Conservation (phyloP, 1,140 invertebrate genomes). For the Amyelois transitella region DNA sequence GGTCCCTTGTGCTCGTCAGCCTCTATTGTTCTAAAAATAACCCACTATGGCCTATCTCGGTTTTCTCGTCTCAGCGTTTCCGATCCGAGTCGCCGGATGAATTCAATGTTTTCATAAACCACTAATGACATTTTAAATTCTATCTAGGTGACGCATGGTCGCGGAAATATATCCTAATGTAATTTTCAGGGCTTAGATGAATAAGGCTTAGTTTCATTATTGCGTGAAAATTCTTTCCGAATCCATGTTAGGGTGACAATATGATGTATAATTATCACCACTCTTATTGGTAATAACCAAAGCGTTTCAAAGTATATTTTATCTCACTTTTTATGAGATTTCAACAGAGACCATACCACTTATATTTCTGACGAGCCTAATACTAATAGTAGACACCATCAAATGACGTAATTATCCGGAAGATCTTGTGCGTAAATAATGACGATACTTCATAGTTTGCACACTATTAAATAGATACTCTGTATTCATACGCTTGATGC, state of each 20-base stretch:
- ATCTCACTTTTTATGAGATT: background rate
- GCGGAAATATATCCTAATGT: too few species aligned
- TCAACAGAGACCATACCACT: background rate
- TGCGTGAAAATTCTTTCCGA: too few species aligned
- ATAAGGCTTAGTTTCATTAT: too few species aligned
- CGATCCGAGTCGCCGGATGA: background rate
- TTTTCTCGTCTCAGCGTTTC: background rate
- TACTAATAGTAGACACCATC: too few species aligned
- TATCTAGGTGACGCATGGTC: too few species aligned
- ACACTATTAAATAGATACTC: too few species aligned
- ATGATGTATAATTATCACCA: too few species aligned
- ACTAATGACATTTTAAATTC: too few species aligned
- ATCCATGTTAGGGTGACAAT: too few species aligned
- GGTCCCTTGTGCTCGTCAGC: background rate
- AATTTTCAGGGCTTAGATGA: too few species aligned
- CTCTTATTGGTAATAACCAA: too few species aligned
- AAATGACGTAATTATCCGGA: background rate
- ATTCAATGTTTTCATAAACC: background rate
- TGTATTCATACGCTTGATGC: too few species aligned
- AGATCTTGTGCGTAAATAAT: background rate
- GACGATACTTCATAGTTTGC: background rate
- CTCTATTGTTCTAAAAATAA: conserved; percentile 9
- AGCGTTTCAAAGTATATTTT: background rate
- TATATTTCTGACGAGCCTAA: background rate
- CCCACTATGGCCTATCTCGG: background rate